Percentiles rank a stretch among this genome's conserved stretches.
Evolutionary conservation across 1,140 invertebrate species (phyloP).

Genomic region (Whitmania pigra): DNA sequence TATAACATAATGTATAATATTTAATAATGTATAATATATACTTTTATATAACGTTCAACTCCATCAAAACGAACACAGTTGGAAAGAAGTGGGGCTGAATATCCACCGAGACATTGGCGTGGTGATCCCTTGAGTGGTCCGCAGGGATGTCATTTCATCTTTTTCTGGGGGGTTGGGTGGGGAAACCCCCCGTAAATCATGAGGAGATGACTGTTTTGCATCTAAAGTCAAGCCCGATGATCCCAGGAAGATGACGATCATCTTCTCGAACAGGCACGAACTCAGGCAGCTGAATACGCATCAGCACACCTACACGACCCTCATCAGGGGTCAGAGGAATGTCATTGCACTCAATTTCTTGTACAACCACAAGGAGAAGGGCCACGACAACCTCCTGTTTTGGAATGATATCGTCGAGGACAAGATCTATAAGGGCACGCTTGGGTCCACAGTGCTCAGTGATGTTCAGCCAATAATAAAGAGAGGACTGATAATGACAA

Average conservation of each 20-base stretch:
- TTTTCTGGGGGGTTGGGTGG: no score
- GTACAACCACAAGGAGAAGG: slow-evolving; percentile 44
- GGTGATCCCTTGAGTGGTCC: no score
- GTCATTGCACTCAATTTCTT: slow-evolving; percentile 76
- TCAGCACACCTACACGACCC: slow-evolving; percentile 47
- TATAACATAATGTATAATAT: no score
- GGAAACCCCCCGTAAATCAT: no score
- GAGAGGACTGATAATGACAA: slow-evolving; percentile 62
- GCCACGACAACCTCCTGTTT: slow-evolving; percentile 48
- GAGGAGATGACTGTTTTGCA: no score
- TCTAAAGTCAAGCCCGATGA: no score
- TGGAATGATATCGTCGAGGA: slow-evolving; percentile 88
- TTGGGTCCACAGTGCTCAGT: slow-evolving; percentile 54
- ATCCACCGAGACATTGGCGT: no score
- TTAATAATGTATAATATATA: no score
- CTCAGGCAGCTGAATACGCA: slow-evolving; percentile 59
- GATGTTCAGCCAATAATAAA: slow-evolving; percentile 70
- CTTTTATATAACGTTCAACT: no score
- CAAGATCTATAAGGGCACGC: slow-evolving; percentile 66
- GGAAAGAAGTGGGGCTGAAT: no score
- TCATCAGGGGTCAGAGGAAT: slow-evolving; percentile 68
- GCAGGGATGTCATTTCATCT: no score
- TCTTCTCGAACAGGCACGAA: slow-evolving; percentile 76
- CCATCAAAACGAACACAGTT: no score
- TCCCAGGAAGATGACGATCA: slow-evolving; percentile 47